Conservation (phyloP, 2,888 invertebrate species). For the Parnassius orleans region DNA sequence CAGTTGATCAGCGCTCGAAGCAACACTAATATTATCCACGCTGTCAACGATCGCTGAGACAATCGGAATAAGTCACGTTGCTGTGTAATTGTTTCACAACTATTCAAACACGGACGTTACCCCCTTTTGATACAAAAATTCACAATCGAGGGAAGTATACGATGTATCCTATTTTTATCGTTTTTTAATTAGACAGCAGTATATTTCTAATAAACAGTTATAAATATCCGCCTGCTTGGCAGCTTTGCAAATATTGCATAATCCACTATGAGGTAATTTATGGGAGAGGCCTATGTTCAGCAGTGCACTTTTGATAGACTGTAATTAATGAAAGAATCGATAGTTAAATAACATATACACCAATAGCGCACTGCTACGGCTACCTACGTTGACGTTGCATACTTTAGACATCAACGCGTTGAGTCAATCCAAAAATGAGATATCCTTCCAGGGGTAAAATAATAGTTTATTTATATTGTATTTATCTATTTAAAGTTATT, state of each 20-base stretch:
- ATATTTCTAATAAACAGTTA: not conserved
- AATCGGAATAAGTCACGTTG: constrained; percentile 53
- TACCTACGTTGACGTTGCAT: constrained; percentile 20
- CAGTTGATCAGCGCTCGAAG: constrained; percentile 38
- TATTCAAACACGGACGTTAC: constrained; percentile 48
- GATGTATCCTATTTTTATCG: not conserved
- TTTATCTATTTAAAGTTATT: no score
- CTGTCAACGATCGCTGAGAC: constrained; percentile 52
- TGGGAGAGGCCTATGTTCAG: no score
- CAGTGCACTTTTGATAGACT: no score
- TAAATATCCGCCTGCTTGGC: no score
- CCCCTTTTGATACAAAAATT: constrained; percentile 42
- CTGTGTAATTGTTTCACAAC: constrained; percentile 40
- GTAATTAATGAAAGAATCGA: not conserved
- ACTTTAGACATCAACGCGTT: constrained; percentile 66
- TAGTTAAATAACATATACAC: not conserved
- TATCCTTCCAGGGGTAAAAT: no score
- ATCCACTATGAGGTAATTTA: no score
- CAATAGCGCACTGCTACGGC: not conserved
- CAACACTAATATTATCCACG: constrained; percentile 59
- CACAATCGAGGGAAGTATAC: constrained; percentile 20
- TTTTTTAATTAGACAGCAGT: not conserved
- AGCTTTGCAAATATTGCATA: no score
- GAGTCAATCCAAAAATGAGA: no score
- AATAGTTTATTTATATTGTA: no score